These are phyloP conservation scores for Ptychodera flava DNA, from an alignment of 35 echinoderm and acorn worm species.

Conservation along the genomic window DNA sequence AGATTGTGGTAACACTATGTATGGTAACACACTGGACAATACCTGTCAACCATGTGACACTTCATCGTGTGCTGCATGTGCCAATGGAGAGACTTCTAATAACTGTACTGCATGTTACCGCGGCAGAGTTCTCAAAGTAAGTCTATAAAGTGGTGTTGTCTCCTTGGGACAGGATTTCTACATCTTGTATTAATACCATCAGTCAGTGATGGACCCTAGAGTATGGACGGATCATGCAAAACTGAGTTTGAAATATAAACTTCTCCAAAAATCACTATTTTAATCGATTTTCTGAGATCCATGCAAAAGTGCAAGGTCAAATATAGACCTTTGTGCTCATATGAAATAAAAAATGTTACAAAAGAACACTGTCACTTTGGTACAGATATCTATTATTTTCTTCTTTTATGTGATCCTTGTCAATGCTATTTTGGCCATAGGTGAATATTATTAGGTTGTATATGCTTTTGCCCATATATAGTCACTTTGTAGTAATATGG, in stretches of 20 bases:
- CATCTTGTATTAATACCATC: too few species aligned
- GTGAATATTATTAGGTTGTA: too few species aligned
- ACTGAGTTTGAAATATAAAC: too few species aligned
- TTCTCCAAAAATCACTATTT: too few species aligned
- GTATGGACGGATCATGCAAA: too few species aligned
- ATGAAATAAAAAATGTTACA: neutral
- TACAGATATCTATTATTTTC: neutral
- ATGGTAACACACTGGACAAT: conserved; percentile 55
- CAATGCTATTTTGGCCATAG: neutral
- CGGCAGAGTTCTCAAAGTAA: conserved; percentile 47
- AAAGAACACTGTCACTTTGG: neutral
- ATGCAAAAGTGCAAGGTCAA: too few species aligned
- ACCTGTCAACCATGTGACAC: conserved; percentile 50
- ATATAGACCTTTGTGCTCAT: too few species aligned
- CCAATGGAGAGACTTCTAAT: conserved; percentile 33
- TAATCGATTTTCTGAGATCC: too few species aligned
- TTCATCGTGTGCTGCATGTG: conserved; percentile 27
- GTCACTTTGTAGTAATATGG: too few species aligned
- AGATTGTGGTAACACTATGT: conserved; percentile 25
- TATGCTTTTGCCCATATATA: too few species aligned
- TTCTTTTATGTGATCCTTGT: neutral
- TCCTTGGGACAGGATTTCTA: neutral
- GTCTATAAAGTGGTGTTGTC: neutral
- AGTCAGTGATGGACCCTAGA: too few species aligned
- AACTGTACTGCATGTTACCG: conserved; percentile 46